Percentiles rank a stretch among this genome's conserved stretches.
These are phyloP conservation scores for Ara ararauna DNA, from an alignment of 2,797 vertebrate genomes.

Conservation along the genomic window DNA sequence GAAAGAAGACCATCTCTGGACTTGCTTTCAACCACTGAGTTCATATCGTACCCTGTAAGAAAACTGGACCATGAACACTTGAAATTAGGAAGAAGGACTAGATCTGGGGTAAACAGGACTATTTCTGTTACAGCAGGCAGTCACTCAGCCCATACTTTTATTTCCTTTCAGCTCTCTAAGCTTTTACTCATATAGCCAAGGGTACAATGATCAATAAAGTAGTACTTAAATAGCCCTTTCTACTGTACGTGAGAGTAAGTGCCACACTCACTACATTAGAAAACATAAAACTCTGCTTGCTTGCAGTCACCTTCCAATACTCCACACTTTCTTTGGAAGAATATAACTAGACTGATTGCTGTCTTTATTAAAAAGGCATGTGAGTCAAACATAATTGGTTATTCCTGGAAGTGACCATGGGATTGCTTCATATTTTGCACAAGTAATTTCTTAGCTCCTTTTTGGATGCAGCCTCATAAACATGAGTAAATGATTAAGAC, in stretches of 20 bases:
- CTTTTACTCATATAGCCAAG: background rate
- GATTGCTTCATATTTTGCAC: background rate
- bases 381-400: background rate
- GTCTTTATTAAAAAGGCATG: background rate
- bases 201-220: background rate
- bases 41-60: background rate
- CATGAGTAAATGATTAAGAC: background rate
- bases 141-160: background rate
- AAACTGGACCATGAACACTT: background rate
- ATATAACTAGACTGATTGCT: background rate
- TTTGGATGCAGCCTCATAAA: background rate
- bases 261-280: background rate
- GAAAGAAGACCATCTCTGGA: background rate
- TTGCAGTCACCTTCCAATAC: background rate
- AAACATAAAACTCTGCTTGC: background rate
- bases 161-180: background rate
- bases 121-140: background rate
- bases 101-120: background rate
- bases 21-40: background rate
- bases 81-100: background rate
- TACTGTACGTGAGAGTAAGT: background rate
- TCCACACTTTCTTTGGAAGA: background rate
- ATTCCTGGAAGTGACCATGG: background rate
- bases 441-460: background rate
- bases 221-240: background rate